Evolutionary conservation across 1,140 invertebrate genomes (phyloP).

Genomic region (Colletes gigas): DNA sequence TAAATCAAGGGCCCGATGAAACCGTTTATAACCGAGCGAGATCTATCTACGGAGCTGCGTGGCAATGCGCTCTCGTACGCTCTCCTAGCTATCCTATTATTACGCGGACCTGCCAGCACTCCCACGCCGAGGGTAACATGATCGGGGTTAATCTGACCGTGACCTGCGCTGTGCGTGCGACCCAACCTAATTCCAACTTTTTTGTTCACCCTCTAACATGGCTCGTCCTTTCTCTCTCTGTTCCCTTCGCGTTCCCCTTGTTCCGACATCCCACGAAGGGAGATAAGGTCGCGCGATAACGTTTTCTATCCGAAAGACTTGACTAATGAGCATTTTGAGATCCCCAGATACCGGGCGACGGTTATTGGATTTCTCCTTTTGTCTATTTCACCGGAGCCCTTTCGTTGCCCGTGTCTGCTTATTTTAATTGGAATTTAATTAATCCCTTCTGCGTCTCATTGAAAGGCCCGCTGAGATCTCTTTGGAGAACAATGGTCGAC

Average conservation of each 20-base stretch:
- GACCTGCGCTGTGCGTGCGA: constrained; percentile 74
- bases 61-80: constrained; percentile 54
- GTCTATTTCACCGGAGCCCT: neutral
- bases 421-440: constrained; percentile 30
- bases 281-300: constrained; percentile 57
- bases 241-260: neutral
- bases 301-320: constrained; percentile 28
- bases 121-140: constrained; percentile 80
- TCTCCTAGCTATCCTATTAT: constrained; percentile 78
- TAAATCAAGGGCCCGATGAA: constrained; percentile 68
- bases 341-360: constrained; percentile 3
- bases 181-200: constrained; percentile 74
- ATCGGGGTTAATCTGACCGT: constrained; percentile 81
- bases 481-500: too few species aligned
- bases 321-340: constrained; percentile 47
- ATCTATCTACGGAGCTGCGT: constrained; percentile 55
- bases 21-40: constrained; percentile 66
- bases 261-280: neutral
- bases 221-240: neutral
- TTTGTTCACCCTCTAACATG: constrained; percentile 39
- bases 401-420: neutral
- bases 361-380: constrained; percentile 2
- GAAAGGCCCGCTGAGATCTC: too few species aligned
- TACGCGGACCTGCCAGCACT: constrained; percentile 75
- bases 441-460: neutral